phyloP scores from a whole-genome alignment of 1,140 invertebrate genomes.

The Drosophila insularis region DNA sequence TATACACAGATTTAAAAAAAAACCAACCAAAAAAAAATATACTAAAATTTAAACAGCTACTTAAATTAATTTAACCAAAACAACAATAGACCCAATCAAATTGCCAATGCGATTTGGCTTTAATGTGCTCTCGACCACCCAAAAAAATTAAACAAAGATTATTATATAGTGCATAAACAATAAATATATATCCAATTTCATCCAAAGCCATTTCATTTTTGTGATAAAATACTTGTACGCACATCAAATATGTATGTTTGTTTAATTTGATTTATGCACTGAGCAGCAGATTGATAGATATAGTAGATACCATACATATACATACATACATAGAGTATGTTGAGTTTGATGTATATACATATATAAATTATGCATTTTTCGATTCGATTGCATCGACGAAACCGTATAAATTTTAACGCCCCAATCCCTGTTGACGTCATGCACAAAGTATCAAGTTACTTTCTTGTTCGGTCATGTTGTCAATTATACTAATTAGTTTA shows the following conservation, averaged over 20 bases:
- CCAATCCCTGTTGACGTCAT: slow-evolving; percentile 42
- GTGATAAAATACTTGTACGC: background rate
- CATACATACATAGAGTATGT: slow-evolving; percentile 33
- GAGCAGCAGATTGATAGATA: slow-evolving; percentile 25
- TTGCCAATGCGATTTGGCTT: slow-evolving; percentile 45
- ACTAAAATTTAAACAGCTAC: slow-evolving; percentile 43
- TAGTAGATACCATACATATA: background rate
- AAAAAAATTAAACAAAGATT: background rate
- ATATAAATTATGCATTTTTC: slow-evolving; percentile 59
- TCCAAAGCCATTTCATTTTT: background rate
- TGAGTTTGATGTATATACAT: slow-evolving; percentile 49
- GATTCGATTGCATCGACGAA: slow-evolving; percentile 13
- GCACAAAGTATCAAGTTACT: slow-evolving; percentile 10
- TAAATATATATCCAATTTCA: background rate
- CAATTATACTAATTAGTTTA: slow-evolving; percentile 59
- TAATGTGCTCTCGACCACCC: slow-evolving; percentile 41
- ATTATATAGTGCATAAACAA: background rate
- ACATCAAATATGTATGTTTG: slow-evolving; percentile 49
- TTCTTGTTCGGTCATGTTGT: slow-evolving; percentile 33
- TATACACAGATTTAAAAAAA: slow-evolving; percentile 58
- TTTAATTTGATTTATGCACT: slow-evolving; percentile 71
- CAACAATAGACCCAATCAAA: slow-evolving; percentile 33
- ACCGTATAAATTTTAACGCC: slow-evolving; percentile 50
- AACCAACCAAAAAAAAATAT: slow-evolving; percentile 23
- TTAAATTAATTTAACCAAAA: slow-evolving; percentile 30